Evolutionary conservation across 2,888 invertebrate genomes (phyloP).

Genomic region (Drosophila nr. perissopoda): DNA sequence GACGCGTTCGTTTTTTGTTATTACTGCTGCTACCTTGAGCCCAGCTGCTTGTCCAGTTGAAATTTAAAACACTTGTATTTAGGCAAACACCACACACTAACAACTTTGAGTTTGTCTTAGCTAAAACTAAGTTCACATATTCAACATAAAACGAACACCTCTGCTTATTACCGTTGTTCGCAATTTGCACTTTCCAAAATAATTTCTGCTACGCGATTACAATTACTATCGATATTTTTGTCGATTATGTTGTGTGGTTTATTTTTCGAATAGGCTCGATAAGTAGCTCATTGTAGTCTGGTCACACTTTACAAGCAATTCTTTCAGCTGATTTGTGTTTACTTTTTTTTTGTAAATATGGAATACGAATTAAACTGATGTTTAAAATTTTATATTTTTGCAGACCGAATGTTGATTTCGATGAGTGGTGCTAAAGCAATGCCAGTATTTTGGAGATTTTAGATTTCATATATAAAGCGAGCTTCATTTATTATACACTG

Average conservation of each 20-base stretch:
- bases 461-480: not conserved
- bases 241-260: not conserved
- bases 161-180: conserved; percentile 49
- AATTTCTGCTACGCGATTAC: conserved; percentile 40
- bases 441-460: not conserved
- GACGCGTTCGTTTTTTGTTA: conserved; percentile 42
- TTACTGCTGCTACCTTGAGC: conserved; percentile 36
- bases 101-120: not conserved
- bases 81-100: not conserved
- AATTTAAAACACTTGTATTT: conserved; percentile 28
- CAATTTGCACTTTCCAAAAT: conserved; percentile 58
- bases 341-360: conserved; percentile 31
- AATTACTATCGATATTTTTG: conserved; percentile 31
- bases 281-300: conserved; percentile 21
- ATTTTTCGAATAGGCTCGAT: conserved; percentile 20
- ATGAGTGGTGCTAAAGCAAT: not conserved
- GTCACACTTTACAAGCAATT: conserved; percentile 9
- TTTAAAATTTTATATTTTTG: not conserved
- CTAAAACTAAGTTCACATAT: not conserved
- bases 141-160: conserved; percentile 2
- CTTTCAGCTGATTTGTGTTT: conserved; percentile 44
- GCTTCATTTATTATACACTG: not conserved
- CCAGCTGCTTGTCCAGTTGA: conserved; percentile 22
- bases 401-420: no score
- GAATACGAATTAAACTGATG: not conserved